These are phyloP conservation scores for Corvus cornix DNA, from an alignment of 2,113 vertebrate genomes.

Conservation along the genomic window DNA sequence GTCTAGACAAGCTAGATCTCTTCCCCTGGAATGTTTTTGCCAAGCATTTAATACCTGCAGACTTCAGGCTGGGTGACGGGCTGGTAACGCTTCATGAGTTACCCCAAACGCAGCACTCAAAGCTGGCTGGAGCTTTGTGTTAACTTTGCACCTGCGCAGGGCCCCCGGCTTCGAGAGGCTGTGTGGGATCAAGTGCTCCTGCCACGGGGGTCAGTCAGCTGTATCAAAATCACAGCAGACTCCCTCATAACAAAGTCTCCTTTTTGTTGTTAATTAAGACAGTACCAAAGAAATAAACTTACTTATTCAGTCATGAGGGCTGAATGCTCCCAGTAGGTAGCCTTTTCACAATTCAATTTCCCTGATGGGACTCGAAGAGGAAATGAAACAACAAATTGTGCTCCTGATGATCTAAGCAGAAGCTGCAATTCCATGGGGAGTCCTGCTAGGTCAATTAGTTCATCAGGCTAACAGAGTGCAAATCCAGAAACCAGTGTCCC, in stretches of 20 bases:
- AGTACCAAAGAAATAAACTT: slow-evolving; percentile 70
- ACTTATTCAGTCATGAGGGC: slow-evolving; percentile 68
- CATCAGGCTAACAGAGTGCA: slow-evolving; percentile 66
- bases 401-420: slow-evolving; percentile 77
- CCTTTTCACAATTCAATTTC: slow-evolving; percentile 75
- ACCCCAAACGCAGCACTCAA: background rate
- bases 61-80: background rate
- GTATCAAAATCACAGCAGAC: slow-evolving; percentile 63
- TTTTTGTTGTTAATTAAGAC: slow-evolving; percentile 78
- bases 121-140: slow-evolving; percentile 34
- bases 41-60: background rate
- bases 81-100: background rate
- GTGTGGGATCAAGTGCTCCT: slow-evolving; percentile 55
- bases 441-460: slow-evolving; percentile 75
- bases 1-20: background rate
- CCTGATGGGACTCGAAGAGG: slow-evolving; percentile 70
- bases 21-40: background rate
- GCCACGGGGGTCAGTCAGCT: slow-evolving; percentile 57
- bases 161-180: slow-evolving; percentile 7
- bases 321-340: slow-evolving; percentile 74
- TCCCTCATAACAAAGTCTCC: slow-evolving; percentile 65
- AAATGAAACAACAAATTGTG: slow-evolving; percentile 80
- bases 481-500: slow-evolving; percentile 55
- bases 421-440: slow-evolving; percentile 65
- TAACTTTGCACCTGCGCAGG: slow-evolving; percentile 57